Base-by-base conservation (phyloP, 2,888 invertebrate genomes). In the Isotomurus palustris region DNA sequence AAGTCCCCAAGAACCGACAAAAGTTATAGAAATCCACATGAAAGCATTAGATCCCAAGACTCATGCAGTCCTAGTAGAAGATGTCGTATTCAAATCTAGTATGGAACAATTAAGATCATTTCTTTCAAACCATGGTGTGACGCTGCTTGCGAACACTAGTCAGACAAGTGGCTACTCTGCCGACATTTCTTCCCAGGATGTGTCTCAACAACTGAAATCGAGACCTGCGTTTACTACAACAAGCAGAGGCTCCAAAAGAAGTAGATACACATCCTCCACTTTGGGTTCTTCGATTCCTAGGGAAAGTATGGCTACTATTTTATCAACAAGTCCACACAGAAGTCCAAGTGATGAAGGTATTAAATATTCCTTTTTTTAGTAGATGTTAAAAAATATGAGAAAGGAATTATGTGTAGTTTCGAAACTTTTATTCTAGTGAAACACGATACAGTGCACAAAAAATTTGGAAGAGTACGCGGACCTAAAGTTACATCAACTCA, bases 221-320 rank as follows among this genome's bases (percentile, higher is more conserved):
- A 6, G 17, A 28, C 6, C 14, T 28, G 28, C 27, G 32, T 32
- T 32, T n/a, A 24, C 29, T 48, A 36, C 24, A 14, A 41, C 41
- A 12, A 22, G 24, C 6, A 17, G 38, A 21, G n/a, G 22, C 29
- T 6, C 17, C 36, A 43, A 40, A 51, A 35, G 27, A 44, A 59
- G 24, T 32, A 21, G 56, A 4, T 56, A 49, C 54, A 59, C 64
- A 4, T 50, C 59, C 10, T 57, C 59, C 5, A 60, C 67, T 1
- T 58, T 64, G 32, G 67, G 61, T 2, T 64, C 64, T 12, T 59
- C 57, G 12, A 67, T 67, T 43, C 58, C 62, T 4, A 51, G 62
- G 19, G 55, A 56, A 32, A 61, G 55, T 19, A 59, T 56, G 14
- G 56, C 60, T 6, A 60, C 60, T 19, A 60, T 66, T 25, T 21